Evolutionary conservation across 2,113 vertebrate genomes (phyloP).

Genomic region (Nipponia nippon): DNA sequence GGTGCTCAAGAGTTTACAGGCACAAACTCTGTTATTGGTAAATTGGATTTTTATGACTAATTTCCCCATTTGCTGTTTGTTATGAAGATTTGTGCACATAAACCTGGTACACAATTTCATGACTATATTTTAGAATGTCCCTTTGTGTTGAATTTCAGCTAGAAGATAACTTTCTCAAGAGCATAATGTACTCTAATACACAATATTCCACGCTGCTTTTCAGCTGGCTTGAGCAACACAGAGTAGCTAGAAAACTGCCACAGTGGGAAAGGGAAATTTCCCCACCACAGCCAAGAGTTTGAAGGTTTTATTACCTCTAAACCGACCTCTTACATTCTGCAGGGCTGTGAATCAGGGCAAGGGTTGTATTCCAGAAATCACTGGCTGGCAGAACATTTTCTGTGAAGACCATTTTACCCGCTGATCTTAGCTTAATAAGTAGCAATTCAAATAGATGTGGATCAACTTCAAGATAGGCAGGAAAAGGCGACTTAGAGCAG

Average conservation of each 20-base stretch:
- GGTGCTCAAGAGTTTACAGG: not conserved
- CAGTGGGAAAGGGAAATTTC: constrained; percentile 12
- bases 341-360: not conserved
- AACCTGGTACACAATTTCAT: not conserved
- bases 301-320: constrained; percentile 8
- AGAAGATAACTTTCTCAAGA: constrained; percentile 11
- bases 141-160: not conserved
- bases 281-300: not conserved
- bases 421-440: not conserved
- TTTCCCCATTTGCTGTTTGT: not conserved
- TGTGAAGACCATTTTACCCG: not conserved
- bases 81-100: constrained; percentile 10
- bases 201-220: not conserved
- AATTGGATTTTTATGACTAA: constrained; percentile 5
- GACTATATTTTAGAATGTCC: not conserved
- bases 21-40: not conserved
- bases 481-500: not conserved
- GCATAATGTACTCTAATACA: not conserved
- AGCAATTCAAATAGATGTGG: not conserved
- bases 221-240: not conserved
- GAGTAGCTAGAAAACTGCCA: not conserved
- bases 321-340: not conserved
- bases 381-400: not conserved
- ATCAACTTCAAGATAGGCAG: not conserved
- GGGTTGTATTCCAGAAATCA: not conserved